Evolutionary conservation across 2,888 invertebrate species (phyloP), one percentile per base, ranked within the genome.

Genomic region (Magallana nippona): DNA sequence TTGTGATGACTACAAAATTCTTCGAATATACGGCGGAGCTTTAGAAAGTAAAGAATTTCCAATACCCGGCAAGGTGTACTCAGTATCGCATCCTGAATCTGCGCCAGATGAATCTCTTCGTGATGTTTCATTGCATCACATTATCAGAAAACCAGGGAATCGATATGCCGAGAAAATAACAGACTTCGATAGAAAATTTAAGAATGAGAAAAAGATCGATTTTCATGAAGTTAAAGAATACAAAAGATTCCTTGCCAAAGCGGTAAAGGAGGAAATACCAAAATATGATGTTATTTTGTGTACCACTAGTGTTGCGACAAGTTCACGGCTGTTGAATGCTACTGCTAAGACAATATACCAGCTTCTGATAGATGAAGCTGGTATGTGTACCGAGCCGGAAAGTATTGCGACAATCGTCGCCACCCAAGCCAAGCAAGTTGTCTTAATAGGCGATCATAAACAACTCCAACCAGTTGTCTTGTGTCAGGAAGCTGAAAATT

Each of bases 361-460:
- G 87, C 79, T 89, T 10, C 88, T 92, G 19, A 88, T 92, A 27
- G 92, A 92, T 84, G 92, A 92, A 84, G 85, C 87, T 82, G 91
- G 90, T 15, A 91, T 92, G 92, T 90, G 90, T 79, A 90, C 87
- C n/a, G 91, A 92, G 81, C 91, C 91, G 27, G 90, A 92, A 62
- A 88, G 84, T 79, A 79, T 92, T 84, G 81, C 90, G 3, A 90
- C 92, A 10, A 90, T 92, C 15, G 85, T 89, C 22, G 84, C 86
- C 44, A 85, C 86, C 55, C 82, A 84, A 77, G 86, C 89, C 17
- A 60, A 83, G 13, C 88, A 90, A 62, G 87, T 89, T 8, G 89
- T 92, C 1, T 88, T 92, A 58, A 90, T 92, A 62, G 92, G 92
- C 11, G 92, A 92, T 80, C 92, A 92, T 87, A 89, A 89, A 79